Conservation (phyloP, 2,113 vertebrate species). For the Pseudorhombus dupliciocellatus region DNA sequence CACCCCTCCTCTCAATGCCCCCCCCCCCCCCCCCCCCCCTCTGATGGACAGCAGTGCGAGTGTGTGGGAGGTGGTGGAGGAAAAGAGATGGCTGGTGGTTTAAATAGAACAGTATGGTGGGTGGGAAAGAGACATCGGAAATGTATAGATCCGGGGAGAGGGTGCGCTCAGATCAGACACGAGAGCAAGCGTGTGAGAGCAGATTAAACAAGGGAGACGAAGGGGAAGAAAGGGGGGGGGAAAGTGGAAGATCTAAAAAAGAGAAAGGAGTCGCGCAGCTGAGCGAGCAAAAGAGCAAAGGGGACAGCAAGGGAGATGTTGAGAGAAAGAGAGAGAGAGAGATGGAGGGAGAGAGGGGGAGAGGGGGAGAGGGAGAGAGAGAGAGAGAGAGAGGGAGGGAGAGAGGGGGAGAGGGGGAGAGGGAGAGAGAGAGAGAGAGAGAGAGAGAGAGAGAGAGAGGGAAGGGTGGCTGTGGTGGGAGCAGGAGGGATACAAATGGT, state of each 20-base stretch:
- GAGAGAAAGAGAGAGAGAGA: not conserved
- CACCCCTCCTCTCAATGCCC: constrained; percentile 2
- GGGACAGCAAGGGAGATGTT: not conserved
- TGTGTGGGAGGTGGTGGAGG: constrained; percentile 41
- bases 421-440: not conserved
- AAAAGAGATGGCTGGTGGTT: constrained; percentile 41
- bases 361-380: not conserved
- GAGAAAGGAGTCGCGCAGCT: not conserved
- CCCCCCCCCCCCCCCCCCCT: constrained; percentile 13
- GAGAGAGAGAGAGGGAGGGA: not conserved
- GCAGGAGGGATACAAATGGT: constrained; percentile 61
- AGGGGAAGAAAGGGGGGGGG: not conserved
- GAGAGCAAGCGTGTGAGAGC: constrained; percentile 12
- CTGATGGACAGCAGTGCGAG: constrained; percentile 55
- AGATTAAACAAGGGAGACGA: not conserved
- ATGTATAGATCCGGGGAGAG: constrained; percentile 29
- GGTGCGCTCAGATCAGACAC: constrained; percentile 23
- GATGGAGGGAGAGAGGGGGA: not conserved
- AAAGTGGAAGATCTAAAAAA: not conserved
- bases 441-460: not conserved
- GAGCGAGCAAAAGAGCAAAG: not conserved
- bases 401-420: not conserved
- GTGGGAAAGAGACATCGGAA: constrained; percentile 38
- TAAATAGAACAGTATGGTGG: constrained; percentile 53
- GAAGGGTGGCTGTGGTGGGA: constrained; percentile 8